Evolutionary conservation across 2,888 invertebrate species (phyloP), one percentile per base, ranked within the genome.

Genomic region (Petrolisthes cinctipes): DNA sequence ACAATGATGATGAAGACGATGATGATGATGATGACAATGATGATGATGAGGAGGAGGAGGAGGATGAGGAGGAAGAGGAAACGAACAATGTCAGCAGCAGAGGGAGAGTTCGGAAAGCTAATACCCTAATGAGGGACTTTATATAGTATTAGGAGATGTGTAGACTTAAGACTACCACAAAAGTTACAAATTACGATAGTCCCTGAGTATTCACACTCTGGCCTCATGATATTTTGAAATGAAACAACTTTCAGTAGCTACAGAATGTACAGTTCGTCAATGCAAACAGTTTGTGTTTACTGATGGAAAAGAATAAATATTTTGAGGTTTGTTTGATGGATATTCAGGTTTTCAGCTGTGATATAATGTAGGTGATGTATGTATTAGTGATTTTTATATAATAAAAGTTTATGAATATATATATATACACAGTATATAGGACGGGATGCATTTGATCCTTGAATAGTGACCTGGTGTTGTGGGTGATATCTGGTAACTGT

Each of bases 61-160:
- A 89, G 76, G 79, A 80, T 54, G 85, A 87, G 2, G 90, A 90
- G 7, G 89, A 87, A 51, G 82, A 83, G 20, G 84, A 86, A 37
- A 85, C 66, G 53, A 37, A 85, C n/a, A 86, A 88, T 83, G 88
- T 90, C 1, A 90, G 90, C 66, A 90, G 90, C 54, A 73, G 90
- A 11, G 90, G 90, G n/a, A 68, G 90, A 79, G 88, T 89, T 6
- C 78, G 90, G 51, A 85, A 87, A 88, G 90, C 90, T n/a, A 90
- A 89, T 57, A 89, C 86, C 73, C 73, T 89, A 17, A 90, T 90
- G 90, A 89, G 83, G 73, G 90, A 90, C 73, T 90, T 89, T 81
- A 88, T 90, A 81, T 90, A 87, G 89, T 89, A 89, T 89, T 89
- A 89, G 85, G 86, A 78, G 66, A 37, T 56, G n/a, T 20, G 14